Conservation (phyloP, 2,797 vertebrate genomes). For the Chelonia mydas region DNA sequence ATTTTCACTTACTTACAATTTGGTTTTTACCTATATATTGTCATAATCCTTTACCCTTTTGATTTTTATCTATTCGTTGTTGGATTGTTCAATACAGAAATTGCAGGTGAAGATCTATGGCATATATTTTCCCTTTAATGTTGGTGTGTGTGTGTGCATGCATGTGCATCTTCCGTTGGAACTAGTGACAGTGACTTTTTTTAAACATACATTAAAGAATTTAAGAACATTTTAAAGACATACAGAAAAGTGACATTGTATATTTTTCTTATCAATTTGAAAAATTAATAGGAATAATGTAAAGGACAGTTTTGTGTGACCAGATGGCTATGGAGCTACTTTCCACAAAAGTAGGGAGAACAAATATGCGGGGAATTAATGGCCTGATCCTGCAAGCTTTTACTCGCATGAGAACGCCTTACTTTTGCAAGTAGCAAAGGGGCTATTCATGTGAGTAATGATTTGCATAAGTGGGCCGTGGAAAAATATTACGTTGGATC, state of each 20-base stretch:
- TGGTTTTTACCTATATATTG: conserved; percentile 30
- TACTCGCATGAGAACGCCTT: conserved; percentile 9
- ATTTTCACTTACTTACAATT: not conserved
- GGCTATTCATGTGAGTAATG: not conserved
- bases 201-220: conserved; percentile 55
- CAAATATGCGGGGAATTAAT: not conserved
- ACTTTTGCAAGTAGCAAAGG: not conserved
- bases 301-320: conserved; percentile 54
- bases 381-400: conserved; percentile 54
- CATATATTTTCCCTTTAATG: conserved; percentile 42
- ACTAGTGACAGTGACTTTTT: conserved; percentile 50
- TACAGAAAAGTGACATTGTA: conserved; percentile 67
- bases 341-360: conserved; percentile 46
- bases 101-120: conserved; percentile 19
- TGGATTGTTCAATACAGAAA: conserved; percentile 29
- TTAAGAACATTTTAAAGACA: conserved; percentile 70
- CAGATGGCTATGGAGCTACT: conserved; percentile 41
- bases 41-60: conserved; percentile 49
- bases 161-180: conserved; percentile 44
- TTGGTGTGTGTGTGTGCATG: conserved; percentile 25
- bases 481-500: conserved; percentile 21
- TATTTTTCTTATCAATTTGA: conserved; percentile 75
- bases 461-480: conserved; percentile 4
- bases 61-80: conserved; percentile 27
- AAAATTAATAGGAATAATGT: conserved; percentile 57